A percentile compares a stretch with the other conserved stretches of the same genome.
These are phyloP conservation scores for Dryobota labecula DNA, from an alignment of 2,888 invertebrate species.

Conservation along the genomic window DNA sequence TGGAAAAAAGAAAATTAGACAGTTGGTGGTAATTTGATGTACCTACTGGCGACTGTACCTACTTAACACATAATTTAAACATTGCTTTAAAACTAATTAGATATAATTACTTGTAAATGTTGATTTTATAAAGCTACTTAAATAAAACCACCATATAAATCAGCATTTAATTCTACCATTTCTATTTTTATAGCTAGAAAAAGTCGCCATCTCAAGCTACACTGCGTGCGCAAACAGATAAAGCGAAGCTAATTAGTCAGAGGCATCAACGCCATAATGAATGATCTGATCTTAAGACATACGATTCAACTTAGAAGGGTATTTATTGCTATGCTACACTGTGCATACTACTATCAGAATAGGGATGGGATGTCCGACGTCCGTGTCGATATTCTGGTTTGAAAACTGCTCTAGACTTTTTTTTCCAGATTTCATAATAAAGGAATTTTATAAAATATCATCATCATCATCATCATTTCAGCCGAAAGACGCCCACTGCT, in stretches of 20 bases:
- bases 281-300: constrained; percentile 56
- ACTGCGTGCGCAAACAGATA: constrained; percentile 50
- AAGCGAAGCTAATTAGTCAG: constrained; percentile 60
- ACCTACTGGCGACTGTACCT: too few relatives aligned
- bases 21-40: too few relatives aligned
- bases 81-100: background rate
- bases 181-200: constrained; percentile 8
- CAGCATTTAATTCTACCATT: background rate
- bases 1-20: too few relatives aligned
- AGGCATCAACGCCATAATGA: constrained; percentile 61
- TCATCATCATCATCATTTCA: too few relatives aligned
- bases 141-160: constrained; percentile 23
- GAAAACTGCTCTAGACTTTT: background rate
- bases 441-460: too few relatives aligned
- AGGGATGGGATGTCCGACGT: constrained; percentile 38
- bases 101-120: background rate
- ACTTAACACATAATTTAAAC: too few relatives aligned
- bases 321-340: constrained; percentile 59
- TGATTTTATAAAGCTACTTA: background rate
- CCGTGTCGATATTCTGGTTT: constrained; percentile 8
- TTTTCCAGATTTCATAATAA: background rate
- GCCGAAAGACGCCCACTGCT: too few relatives aligned
- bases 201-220: constrained; percentile 16
- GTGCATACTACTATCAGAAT: constrained; percentile 41
- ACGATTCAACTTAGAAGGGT: constrained; percentile 57